Evolutionary conservation across 2,888 invertebrate genomes (phyloP), one percentile per base, ranked within the genome.

Genomic region (Napeogenes inachia): DNA sequence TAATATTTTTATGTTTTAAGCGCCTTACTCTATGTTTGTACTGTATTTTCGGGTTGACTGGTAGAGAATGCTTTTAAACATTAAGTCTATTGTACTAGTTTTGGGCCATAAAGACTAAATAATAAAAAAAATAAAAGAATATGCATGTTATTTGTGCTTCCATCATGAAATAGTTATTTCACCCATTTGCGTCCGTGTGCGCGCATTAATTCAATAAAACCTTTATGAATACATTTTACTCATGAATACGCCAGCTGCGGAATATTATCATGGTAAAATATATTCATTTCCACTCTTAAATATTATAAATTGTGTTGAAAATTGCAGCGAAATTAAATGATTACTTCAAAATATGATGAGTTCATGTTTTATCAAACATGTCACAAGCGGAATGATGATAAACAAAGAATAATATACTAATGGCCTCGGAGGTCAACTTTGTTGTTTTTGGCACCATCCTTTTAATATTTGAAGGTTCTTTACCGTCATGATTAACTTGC

Each of bases 191-290:
- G 75, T 69, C 75, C 85, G 82, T 85, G 82, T 84, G 85, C 76
- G 75, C 74, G 87, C 86, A 87, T 87, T 83, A 81, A 85, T 85
- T 82, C 78, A 71, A 78, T 79, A 77, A 80, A 82, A 79, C 70
- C 77, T 74, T 74, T 75, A 75, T 67, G 69, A 70, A 70, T 70
- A 68, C 76, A 78, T 75, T 42, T 42, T 12, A 42, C 42, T 42
- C 8, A 10, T 12, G 42, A 42, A 42, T 42, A 10, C 79, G 74
- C 73, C 71, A 72, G 68, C 70, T 75, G 75, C 76, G 79, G 59
- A 62, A 61, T 61, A 59, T 62, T 61, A 54, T n/a, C 46, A 56
- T 32, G 42, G 5, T 53, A 57, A 42, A 42, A 42, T 42, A 10
- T 42, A 42, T 42, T 42, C 42, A 42, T 42, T 42, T 3, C 10